A percentile compares a stretch with the other conserved stretches of the same genome.
These are phyloP conservation scores for Macrochelys suwanniensis DNA, from an alignment of 2,797 vertebrate genomes.

Conservation along the genomic window DNA sequence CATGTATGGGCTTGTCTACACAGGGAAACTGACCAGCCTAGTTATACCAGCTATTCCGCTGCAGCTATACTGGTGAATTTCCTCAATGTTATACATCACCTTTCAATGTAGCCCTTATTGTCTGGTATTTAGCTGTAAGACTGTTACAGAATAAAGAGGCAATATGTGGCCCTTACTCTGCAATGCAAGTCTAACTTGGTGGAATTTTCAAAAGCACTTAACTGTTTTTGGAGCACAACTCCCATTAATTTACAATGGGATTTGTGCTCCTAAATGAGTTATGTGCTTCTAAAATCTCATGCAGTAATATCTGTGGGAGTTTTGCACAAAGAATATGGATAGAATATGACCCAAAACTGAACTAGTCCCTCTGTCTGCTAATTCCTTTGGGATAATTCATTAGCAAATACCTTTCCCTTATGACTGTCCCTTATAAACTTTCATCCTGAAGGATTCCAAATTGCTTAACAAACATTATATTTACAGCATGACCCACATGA, in stretches of 20 bases:
- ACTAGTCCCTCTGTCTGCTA: not conserved
- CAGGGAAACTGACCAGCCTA: no score
- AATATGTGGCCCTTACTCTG: not conserved
- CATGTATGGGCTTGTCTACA: no score
- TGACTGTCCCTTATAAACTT: not conserved
- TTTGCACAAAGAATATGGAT: fast-evolving
- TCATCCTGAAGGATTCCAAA: not conserved
- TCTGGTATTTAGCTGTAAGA: not conserved
- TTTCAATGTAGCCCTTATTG: no score
- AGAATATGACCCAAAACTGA: not conserved
- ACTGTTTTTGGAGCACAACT: not conserved
- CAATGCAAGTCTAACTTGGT: no score
- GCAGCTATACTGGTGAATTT: no score
- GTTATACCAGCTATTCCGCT: no score
- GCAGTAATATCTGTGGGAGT: not conserved
- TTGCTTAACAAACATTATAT: not conserved
- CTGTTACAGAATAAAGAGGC: not conserved
- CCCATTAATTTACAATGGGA: fast-evolving
- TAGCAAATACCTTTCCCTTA: not conserved
- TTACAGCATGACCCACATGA: not conserved
- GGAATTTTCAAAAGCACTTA: not conserved
- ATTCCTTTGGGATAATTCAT: not conserved
- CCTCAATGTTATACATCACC: not conserved
- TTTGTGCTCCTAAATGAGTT: not conserved
- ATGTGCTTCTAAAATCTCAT: fast-evolving